Base-by-base conservation (phyloP, 1,140 invertebrate genomes). In the Aphidius gifuensis region DNA sequence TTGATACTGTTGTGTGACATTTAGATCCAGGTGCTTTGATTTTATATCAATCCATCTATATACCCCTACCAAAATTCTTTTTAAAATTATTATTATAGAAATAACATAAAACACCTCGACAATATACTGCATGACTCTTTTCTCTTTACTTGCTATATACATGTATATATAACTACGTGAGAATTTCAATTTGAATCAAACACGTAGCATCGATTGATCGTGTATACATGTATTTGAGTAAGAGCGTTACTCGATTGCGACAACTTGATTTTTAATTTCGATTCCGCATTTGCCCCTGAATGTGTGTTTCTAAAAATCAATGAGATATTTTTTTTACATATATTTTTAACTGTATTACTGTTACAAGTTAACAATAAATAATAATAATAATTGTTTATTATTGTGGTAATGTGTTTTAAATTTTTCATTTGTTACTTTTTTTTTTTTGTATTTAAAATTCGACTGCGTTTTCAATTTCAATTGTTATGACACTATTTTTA, bases 241-340 rank as follows among this genome's bases (percentile, higher is more conserved):
- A 16, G 16, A 16, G 16, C 16, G 16, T 16, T 16, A 16, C 16
- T 16, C 16, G 16, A 21, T 61, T 61, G 53, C 61, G 61, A 51
- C 11, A 21, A 11, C 47, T 43, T 60, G 55, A 46, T 55, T 32
- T 32, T 53, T 7, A 38, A 55, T 61, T 63, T n/a, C 49, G 56
- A 63, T 63, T 63, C 48, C 56, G 43, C 49, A 42, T 63, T 58
- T 54, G 16, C 54, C 53, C 53, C 16, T 46, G 39, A 49, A 51
- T n/a, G 39, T 40, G 54, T 58, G 46, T 11, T 58, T 23, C 43
- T 42, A 23, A 9, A 5, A 46, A 39, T 32, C 8, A 45, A 58
- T 58, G 61, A 63, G 44, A 42, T 21, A 38, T 47, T 16, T 16
- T 16, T 16, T 16, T 16, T 16, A 16, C 16, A 16, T 16, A 16